A percentile compares a stretch with the other conserved stretches of the same genome.
Evolutionary conservation across 1,140 invertebrate species (phyloP).

Genomic region (Gryon sp.): DNA sequence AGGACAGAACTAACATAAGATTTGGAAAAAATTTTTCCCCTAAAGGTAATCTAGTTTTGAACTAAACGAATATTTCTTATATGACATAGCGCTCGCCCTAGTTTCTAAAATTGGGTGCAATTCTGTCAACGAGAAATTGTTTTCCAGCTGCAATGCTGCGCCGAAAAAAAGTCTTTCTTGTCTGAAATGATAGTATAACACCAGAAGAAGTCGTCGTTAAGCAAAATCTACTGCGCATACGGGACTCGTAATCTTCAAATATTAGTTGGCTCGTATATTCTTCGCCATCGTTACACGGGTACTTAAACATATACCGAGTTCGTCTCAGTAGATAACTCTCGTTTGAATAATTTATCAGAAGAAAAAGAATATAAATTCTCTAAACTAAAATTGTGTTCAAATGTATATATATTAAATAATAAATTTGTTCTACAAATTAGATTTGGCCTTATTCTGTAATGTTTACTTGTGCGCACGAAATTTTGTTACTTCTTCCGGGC

Average conservation of each 20-base stretch:
- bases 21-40: too few relatives aligned
- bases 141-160: slow-evolving; percentile 21
- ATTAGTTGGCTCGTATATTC: slow-evolving; percentile 70
- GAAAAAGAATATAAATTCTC: slow-evolving; percentile 53
- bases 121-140: slow-evolving; percentile 44
- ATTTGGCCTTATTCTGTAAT: too few relatives aligned
- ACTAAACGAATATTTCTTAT: too few relatives aligned
- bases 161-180: slow-evolving; percentile 40
- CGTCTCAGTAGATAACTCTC: slow-evolving; percentile 62
- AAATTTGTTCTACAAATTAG: too few relatives aligned
- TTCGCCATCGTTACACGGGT: slow-evolving; percentile 75
- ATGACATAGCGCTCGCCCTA: too few relatives aligned
- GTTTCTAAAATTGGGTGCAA: slow-evolving; percentile 27
- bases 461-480: too few relatives aligned
- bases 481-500: too few relatives aligned
- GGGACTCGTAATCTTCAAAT: slow-evolving; percentile 74
- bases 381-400: slow-evolving; percentile 47
- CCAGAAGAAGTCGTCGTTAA: slow-evolving; percentile 62
- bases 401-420: slow-evolving; percentile 1
- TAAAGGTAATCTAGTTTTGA: too few relatives aligned
- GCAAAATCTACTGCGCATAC: slow-evolving; percentile 69
- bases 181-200: slow-evolving; percentile 27
- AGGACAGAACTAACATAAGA: too few relatives aligned
- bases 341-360: slow-evolving; percentile 61
- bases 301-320: slow-evolving; percentile 70